A percentile compares a stretch with the other conserved stretches of the same genome.
These are phyloP conservation scores for Notarius quadriscutis DNA, from an alignment of 2,113 vertebrate genomes.

Conservation along the genomic window DNA sequence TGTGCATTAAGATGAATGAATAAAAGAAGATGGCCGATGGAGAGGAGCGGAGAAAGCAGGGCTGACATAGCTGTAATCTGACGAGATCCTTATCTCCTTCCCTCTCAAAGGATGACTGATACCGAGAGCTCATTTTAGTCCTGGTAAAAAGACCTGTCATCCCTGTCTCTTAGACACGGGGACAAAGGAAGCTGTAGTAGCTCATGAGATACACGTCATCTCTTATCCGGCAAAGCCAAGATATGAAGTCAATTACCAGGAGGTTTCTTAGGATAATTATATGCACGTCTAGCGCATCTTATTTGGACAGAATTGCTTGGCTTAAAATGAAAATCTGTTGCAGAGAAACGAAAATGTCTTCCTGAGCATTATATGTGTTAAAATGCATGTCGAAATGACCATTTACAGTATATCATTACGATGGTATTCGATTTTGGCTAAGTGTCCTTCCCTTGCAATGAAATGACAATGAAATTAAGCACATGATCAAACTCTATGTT, in stretches of 20 bases:
- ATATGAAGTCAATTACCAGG: slow-evolving; percentile 34
- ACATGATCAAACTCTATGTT: slow-evolving; percentile 53
- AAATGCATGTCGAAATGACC: slow-evolving; percentile 46
- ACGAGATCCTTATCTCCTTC: slow-evolving; percentile 31
- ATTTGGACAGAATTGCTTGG: slow-evolving; percentile 38
- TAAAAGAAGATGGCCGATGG: not conserved
- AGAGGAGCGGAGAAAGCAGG: not conserved
- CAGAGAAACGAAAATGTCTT: slow-evolving; percentile 60
- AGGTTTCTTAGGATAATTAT: slow-evolving; percentile 36
- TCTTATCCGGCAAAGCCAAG: slow-evolving; percentile 36
- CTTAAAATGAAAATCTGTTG: slow-evolving; percentile 22
- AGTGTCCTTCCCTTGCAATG: slow-evolving; percentile 52
- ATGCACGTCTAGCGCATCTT: slow-evolving; percentile 20
- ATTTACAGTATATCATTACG: slow-evolving; percentile 51
- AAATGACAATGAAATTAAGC: slow-evolving; percentile 53
- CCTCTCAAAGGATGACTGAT: slow-evolving; percentile 25
- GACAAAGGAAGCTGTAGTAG: slow-evolving; percentile 29
- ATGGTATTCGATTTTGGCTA: slow-evolving; percentile 58
- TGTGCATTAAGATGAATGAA: slow-evolving; percentile 3
- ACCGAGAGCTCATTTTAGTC: slow-evolving; percentile 17
- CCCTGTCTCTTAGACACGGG: slow-evolving; percentile 24
- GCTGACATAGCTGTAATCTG: slow-evolving; percentile 11
- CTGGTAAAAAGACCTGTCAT: slow-evolving; percentile 38
- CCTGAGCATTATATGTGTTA: slow-evolving; percentile 37
- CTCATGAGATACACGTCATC: slow-evolving; percentile 23